Percentiles rank a stretch among this genome's conserved stretches.
These are phyloP conservation scores for Sarcophilus harrisii DNA, from an alignment of 2,797 vertebrate species.

Conservation along the genomic window DNA sequence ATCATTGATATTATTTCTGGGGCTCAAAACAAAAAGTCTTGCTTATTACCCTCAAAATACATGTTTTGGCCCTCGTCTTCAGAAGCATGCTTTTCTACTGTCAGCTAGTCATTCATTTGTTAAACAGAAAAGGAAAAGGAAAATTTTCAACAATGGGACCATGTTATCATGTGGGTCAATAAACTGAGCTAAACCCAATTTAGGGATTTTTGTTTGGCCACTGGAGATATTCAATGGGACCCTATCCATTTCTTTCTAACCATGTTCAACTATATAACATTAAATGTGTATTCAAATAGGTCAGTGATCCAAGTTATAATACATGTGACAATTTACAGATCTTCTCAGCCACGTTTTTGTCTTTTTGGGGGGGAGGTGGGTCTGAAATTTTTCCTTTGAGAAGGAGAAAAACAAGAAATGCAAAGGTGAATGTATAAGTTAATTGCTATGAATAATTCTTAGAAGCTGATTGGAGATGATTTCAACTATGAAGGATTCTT, in stretches of 20 bases:
- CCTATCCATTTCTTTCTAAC: conserved; percentile 7
- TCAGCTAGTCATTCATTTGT: neutral
- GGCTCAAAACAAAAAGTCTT: conserved; percentile 21
- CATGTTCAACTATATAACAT: neutral
- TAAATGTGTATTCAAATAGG: neutral
- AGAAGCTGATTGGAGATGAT: conserved; percentile 42
- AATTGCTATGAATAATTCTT: conserved; percentile 39
- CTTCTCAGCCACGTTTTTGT: neutral
- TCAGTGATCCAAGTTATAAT: neutral
- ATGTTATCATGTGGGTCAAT: neutral
- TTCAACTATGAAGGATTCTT: neutral
- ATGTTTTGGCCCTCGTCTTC: neutral
- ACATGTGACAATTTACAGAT: neutral
- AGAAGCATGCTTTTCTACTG: neutral
- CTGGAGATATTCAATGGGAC: neutral
- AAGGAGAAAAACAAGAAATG: conserved; percentile 7
- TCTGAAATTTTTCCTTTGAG: conserved; percentile 18
- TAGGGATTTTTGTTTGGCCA: neutral
- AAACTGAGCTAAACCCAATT: neutral
- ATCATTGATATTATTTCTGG: neutral
- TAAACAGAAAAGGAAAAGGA: conserved; percentile 28
- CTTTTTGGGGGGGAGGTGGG: neutral
- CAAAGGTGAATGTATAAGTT: neutral
- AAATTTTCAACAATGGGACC: neutral
- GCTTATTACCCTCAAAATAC: conserved; percentile 52